Evolutionary conservation across 2,797 vertebrate species (phyloP).

Genomic region (Streptopelia turtur): DNA sequence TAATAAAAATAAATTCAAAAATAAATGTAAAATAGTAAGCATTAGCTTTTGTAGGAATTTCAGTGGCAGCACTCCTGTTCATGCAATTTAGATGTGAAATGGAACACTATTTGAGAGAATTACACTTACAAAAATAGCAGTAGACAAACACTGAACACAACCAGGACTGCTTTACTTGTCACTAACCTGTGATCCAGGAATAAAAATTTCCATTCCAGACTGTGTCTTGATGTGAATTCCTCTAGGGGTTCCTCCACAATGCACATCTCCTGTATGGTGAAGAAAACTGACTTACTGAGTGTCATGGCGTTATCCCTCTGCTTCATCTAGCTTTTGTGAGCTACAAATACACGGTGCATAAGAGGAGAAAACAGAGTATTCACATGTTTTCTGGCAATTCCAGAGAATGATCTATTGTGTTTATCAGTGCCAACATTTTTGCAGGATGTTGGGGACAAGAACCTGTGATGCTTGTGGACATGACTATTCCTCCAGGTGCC

Average conservation of each 20-base stretch:
- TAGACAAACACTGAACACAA: conserved; percentile 23
- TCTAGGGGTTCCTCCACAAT: conserved; percentile 82
- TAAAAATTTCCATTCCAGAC: conserved; percentile 87
- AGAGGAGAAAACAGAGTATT: conserved; percentile 4
- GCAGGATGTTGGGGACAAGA: conserved; percentile 6
- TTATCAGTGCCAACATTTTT: conserved; percentile 50
- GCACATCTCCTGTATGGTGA: conserved; percentile 82
- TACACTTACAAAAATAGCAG: neutral
- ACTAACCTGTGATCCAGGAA: conserved; percentile 86
- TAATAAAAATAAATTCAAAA: conserved; percentile 1
- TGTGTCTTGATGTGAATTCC: conserved; percentile 86
- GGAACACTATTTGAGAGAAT: neutral
- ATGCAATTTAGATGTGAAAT: neutral
- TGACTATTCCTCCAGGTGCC: neutral
- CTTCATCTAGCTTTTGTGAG: conserved; percentile 28
- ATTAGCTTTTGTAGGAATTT: neutral
- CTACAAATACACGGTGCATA: neutral
- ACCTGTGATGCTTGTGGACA: neutral
- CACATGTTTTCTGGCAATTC: neutral
- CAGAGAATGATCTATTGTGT: neutral
- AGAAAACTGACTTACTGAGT: conserved; percentile 26
- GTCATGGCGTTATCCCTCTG: neutral
- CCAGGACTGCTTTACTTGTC: conserved; percentile 40
- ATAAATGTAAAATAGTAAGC: neutral
- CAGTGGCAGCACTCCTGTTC: neutral